Conservation (phyloP, 35 echinoderm and acorn worm genomes). For the Strongylocentrotus purpuratus region DNA sequence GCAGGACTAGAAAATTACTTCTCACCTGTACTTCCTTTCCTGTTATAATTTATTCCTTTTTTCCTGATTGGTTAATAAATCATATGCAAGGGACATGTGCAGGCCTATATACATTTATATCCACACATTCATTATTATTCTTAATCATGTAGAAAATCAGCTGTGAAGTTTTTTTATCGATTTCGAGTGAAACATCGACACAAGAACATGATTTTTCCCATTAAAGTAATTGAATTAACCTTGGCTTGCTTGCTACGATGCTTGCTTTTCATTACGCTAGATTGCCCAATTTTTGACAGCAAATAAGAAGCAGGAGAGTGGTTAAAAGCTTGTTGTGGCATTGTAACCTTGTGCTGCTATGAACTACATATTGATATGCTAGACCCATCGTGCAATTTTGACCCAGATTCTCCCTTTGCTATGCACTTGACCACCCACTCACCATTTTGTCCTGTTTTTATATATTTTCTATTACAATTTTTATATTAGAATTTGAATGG, state of each 20-base stretch:
- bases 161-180: background rate
- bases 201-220: background rate
- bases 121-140: too few relatives aligned
- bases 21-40: too few relatives aligned
- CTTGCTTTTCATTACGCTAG: background rate
- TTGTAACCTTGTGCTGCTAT: background rate
- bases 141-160: background rate
- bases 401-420: background rate
- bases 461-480: background rate
- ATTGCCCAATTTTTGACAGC: background rate
- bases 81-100: background rate
- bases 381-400: slow-evolving; percentile 1
- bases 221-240: background rate
- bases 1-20: too few relatives aligned
- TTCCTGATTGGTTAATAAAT: background rate
- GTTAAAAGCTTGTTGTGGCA: background rate
- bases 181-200: background rate
- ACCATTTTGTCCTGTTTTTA: background rate
- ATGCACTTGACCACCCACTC: background rate
- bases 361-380: background rate
- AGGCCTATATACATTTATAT: background rate
- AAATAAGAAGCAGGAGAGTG: background rate
- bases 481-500: background rate
- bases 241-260: background rate
- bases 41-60: background rate